A percentile compares a stretch with the other conserved stretches of the same genome.
These are phyloP conservation scores for Xenentodon cancila DNA, from an alignment of 2,797 vertebrate genomes.

Conservation along the genomic window DNA sequence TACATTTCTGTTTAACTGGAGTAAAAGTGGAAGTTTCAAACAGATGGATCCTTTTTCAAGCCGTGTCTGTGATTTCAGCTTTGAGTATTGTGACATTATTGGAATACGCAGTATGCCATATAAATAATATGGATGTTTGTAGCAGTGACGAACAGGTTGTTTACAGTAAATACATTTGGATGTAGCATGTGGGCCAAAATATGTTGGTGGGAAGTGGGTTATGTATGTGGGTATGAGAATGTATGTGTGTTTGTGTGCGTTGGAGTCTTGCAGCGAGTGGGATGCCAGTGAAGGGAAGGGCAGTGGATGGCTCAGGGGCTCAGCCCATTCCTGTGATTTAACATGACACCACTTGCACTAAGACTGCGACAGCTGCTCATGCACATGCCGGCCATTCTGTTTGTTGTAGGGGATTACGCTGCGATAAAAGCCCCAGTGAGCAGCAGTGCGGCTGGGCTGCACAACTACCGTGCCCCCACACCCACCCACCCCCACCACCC, in stretches of 20 bases:
- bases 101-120: conserved; percentile 19
- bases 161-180: conserved; percentile 49
- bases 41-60: conserved; percentile 10
- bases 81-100: conserved; percentile 11
- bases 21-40: conserved; percentile 10
- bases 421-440: conserved; percentile 83
- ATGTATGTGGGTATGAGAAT: conserved; percentile 53
- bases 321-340: conserved; percentile 80
- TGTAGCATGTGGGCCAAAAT: conserved; percentile 51
- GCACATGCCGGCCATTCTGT: conserved; percentile 80
- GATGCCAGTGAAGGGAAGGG: conserved; percentile 82
- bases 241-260: conserved; percentile 55
- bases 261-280: conserved; percentile 50
- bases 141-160: conserved; percentile 26
- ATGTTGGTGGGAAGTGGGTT: conserved; percentile 70
- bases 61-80: not conserved
- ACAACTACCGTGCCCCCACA: conserved; percentile 80
- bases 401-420: conserved; percentile 86
- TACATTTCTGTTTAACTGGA: conserved; percentile 14
- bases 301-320: conserved; percentile 70
- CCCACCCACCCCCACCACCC: too few relatives aligned
- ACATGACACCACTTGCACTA: conserved; percentile 85
- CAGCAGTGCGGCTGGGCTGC: conserved; percentile 67
- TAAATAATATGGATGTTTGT: conserved; percentile 41
- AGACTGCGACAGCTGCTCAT: conserved; percentile 85